A percentile compares a stretch with the other conserved stretches of the same genome.
phyloP scores from a whole-genome alignment of 2,797 vertebrate genomes.

The Centroberyx gerrardi region DNA sequence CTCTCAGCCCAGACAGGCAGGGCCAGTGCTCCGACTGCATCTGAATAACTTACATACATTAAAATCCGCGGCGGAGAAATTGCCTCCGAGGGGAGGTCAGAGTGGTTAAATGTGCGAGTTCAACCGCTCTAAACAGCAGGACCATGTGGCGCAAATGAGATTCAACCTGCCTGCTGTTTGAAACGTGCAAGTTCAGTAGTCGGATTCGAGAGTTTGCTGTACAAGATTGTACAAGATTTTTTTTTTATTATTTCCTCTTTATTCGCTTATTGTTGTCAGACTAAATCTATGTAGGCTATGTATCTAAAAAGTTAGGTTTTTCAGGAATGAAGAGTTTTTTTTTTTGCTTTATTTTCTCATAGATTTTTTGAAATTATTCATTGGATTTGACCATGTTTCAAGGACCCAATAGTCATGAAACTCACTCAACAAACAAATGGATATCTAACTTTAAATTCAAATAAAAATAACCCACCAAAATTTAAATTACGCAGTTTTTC shows the following conservation, averaged over 20 bases:
- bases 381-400: neutral
- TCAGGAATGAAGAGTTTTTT: neutral
- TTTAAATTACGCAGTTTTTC: neutral
- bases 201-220: slow-evolving; percentile 33
- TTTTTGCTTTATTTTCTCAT: slow-evolving; percentile 8
- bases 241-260: slow-evolving; percentile 11
- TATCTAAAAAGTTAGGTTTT: slow-evolving; percentile 6
- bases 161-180: slow-evolving; percentile 32
- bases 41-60: slow-evolving; percentile 79
- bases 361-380: neutral
- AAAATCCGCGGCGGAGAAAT: slow-evolving; percentile 70
- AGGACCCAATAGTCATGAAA: neutral
- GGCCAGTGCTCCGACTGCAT: slow-evolving; percentile 58
- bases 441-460: too few relatives aligned
- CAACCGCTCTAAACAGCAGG: slow-evolving; percentile 60
- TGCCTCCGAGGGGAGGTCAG: slow-evolving; percentile 69
- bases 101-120: slow-evolving; percentile 66
- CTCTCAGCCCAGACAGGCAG: slow-evolving; percentile 53
- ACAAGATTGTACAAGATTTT: slow-evolving; percentile 30
- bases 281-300: neutral
- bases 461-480: neutral
- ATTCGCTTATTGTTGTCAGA: neutral
- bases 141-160: slow-evolving; percentile 58
- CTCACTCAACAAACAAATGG: neutral
- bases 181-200: slow-evolving; percentile 45